phyloP scores from a whole-genome alignment of 2,888 invertebrate species.

The Plebejus anna region DNA sequence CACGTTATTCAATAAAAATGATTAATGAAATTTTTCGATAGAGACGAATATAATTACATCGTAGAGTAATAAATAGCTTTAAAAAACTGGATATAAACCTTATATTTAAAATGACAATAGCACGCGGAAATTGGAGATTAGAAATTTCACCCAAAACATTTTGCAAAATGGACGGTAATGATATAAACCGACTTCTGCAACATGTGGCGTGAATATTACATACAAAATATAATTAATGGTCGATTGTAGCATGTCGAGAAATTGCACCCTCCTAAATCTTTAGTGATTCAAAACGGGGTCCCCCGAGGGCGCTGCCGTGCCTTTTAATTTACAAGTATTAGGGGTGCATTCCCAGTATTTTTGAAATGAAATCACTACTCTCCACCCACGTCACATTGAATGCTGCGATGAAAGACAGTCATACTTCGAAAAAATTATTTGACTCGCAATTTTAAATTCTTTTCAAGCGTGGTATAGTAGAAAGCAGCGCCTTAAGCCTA shows the following conservation, averaged over 20 bases:
- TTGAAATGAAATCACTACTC: constrained; percentile 42
- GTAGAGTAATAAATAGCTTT: too few species aligned
- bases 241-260: constrained; percentile 67
- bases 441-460: neutral
- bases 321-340: constrained; percentile 78
- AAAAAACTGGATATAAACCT: too few species aligned
- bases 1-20: too few species aligned
- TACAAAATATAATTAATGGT: constrained; percentile 76
- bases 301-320: constrained; percentile 65
- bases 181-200: constrained; percentile 46
- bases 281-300: constrained; percentile 62
- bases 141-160: constrained; percentile 19
- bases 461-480: neutral
- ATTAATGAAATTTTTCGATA: too few species aligned
- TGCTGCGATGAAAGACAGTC: constrained; percentile 1
- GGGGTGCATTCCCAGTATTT: constrained; percentile 54
- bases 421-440: neutral
- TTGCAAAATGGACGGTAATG: constrained; percentile 18
- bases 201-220: constrained; percentile 75
- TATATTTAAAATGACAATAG: neutral
- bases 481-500: neutral
- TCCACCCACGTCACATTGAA: constrained; percentile 24
- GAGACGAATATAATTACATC: too few species aligned
- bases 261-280: constrained; percentile 70
- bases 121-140: neutral